A percentile compares a stretch with the other conserved stretches of the same genome.
phyloP scores from a whole-genome alignment of 1,140 invertebrate genomes.

The Ostrea edulis region DNA sequence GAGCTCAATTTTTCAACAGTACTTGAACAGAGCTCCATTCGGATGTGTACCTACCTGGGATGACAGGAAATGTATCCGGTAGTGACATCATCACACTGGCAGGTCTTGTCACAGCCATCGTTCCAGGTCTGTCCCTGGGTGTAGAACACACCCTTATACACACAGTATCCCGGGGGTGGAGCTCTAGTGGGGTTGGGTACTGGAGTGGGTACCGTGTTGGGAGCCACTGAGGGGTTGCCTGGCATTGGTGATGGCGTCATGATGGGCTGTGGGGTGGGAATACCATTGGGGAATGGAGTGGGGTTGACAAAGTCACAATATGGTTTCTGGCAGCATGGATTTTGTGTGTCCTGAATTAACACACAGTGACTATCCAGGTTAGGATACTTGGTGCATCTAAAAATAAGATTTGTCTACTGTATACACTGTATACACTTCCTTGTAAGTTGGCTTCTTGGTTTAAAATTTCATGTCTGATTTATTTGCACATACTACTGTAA shows the following conservation, averaged over 20 bases:
- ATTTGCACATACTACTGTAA: no score
- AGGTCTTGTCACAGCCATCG: conserved; percentile 61
- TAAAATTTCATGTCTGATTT: no score
- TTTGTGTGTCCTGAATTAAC: conserved; percentile 64
- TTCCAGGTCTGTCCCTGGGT: conserved; percentile 59
- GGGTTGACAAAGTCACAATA: conserved; percentile 72
- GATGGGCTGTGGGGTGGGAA: conserved; percentile 65
- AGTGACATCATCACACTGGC: conserved; percentile 65
- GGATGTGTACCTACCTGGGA: conserved; percentile 57
- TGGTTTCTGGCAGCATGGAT: conserved; percentile 69
- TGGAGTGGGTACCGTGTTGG: conserved; percentile 47
- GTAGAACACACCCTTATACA: conserved; percentile 66
- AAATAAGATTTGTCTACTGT: background rate
- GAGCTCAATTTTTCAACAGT: no score
- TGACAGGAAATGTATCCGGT: conserved; percentile 66
- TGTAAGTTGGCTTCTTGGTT: no score
- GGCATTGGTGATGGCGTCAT: conserved; percentile 51
- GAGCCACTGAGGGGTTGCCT: conserved; percentile 45
- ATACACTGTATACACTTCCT: background rate
- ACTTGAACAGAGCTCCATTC: background rate
- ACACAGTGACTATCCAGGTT: conserved; percentile 67
- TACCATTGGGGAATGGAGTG: conserved; percentile 70
- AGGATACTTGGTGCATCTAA: conserved; percentile 64
- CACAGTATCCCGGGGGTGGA: conserved; percentile 53
- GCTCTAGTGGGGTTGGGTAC: conserved; percentile 1